A percentile compares a stretch with the other conserved stretches of the same genome.
These are phyloP conservation scores for Typhlomys cinereus DNA, from an alignment of 2,113 vertebrate genomes.

Conservation along the genomic window DNA sequence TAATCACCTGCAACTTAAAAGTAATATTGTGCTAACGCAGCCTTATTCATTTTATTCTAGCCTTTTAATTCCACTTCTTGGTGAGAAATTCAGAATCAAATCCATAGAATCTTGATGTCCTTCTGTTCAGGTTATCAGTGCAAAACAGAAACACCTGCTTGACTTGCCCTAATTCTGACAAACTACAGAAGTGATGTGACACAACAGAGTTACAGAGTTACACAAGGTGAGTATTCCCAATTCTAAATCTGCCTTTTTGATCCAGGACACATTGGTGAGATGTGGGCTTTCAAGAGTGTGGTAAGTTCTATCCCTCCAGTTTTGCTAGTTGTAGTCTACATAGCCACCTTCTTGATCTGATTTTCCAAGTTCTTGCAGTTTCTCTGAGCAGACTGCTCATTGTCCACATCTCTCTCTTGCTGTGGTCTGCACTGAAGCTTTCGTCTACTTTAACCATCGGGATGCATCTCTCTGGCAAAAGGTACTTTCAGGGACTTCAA, in stretches of 20 bases:
- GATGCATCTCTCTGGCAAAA: background rate
- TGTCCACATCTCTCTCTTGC: background rate
- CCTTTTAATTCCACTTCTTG: slow-evolving; percentile 42
- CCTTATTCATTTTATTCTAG: background rate
- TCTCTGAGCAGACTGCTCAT: background rate
- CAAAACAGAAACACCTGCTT: background rate
- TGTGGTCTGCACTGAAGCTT: background rate
- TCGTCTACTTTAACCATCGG: background rate
- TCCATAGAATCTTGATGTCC: background rate
- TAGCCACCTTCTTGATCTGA: background rate
- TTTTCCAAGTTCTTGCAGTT: background rate
- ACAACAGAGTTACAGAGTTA: background rate
- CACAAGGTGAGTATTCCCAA: background rate
- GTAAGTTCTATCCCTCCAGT: background rate
- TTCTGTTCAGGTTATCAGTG: slow-evolving; percentile 3
- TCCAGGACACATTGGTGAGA: background rate
- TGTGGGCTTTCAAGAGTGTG: background rate
- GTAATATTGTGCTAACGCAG: slow-evolving; percentile 24
- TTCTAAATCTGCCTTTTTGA: background rate
- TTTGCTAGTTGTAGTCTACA: background rate
- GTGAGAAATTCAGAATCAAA: slow-evolving; percentile 42
- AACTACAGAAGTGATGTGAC: background rate
- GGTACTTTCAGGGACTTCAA: background rate
- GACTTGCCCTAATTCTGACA: slow-evolving; percentile 17
- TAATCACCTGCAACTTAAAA: slow-evolving; percentile 43